A percentile compares a stretch with the other conserved stretches of the same genome.
These are phyloP conservation scores for Fragum sueziense DNA, from an alignment of 2,888 invertebrate genomes.

Conservation along the genomic window DNA sequence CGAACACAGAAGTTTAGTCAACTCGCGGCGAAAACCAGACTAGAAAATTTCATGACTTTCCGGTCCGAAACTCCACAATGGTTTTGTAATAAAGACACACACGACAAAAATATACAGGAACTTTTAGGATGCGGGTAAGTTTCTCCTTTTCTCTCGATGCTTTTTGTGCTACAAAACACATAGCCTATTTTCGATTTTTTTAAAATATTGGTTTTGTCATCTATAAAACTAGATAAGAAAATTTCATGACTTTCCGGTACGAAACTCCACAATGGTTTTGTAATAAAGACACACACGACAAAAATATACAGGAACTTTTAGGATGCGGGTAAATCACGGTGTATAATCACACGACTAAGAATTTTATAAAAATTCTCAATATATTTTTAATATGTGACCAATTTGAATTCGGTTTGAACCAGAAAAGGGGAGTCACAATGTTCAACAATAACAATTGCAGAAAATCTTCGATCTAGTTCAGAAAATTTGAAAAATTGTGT, in stretches of 20 bases:
- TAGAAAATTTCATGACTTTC: neutral
- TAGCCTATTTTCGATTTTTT: no score
- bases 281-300: slow-evolving; percentile 5
- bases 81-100: slow-evolving; percentile 8
- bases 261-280: slow-evolving; percentile 7
- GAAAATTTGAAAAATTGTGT: no score
- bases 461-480: no score
- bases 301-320: slow-evolving; percentile 10
- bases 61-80: neutral
- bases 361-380: no score
- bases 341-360: no score
- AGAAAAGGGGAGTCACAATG: no score
- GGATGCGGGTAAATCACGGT: slow-evolving; percentile 3
- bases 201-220: no score
- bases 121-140: slow-evolving; percentile 3
- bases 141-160: no score
- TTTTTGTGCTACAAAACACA: no score
- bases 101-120: slow-evolving; percentile 9
- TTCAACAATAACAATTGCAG: no score
- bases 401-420: no score
- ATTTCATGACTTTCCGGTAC: neutral
- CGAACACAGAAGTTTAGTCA: slow-evolving; percentile 12
- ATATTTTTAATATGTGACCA: no score
- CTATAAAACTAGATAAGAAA: neutral
- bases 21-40: slow-evolving; percentile 1